Percentiles rank a stretch among this genome's conserved stretches.
Conservation (phyloP, 2,797 vertebrate genomes). For the Naso thynnoides region DNA sequence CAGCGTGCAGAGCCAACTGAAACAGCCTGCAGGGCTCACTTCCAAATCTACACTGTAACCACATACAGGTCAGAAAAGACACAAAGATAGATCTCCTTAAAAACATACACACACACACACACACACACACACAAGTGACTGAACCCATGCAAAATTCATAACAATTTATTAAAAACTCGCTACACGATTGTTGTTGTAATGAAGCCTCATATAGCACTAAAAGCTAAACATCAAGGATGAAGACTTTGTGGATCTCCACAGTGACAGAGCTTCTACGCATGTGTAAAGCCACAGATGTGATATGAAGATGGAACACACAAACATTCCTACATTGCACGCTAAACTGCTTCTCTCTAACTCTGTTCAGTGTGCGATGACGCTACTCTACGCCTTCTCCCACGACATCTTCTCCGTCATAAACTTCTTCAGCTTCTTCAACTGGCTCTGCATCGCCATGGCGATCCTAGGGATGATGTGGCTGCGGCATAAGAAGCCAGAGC, state of each 20-base stretch:
- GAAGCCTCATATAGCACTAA: background rate
- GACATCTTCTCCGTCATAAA: slow-evolving; percentile 98
- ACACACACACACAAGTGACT: too few species aligned
- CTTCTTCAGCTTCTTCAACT: slow-evolving; percentile 99
- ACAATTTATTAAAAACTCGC: background rate
- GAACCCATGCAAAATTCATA: too few species aligned
- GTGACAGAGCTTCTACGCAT: background rate
- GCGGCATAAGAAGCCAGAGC: slow-evolving; percentile 93
- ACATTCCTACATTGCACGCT: background rate
- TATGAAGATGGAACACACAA: background rate
- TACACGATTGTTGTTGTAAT: background rate
- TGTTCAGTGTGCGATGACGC: slow-evolving; percentile 93
- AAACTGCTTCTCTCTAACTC: background rate
- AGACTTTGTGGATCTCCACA: too few species aligned
- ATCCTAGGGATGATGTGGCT: slow-evolving; percentile 98
- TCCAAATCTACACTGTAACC: too few species aligned
- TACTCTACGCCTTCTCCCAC: slow-evolving; percentile 95
- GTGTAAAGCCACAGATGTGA: background rate
- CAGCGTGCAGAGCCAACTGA: too few species aligned
- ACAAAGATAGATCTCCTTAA: too few species aligned
- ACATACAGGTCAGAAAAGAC: too few species aligned
- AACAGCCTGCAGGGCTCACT: too few species aligned
- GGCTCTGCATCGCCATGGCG: slow-evolving; percentile 97
- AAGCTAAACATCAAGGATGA: too few species aligned
- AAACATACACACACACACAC: too few species aligned